A percentile compares a stretch with the other conserved stretches of the same genome.
phyloP scores from a whole-genome alignment of 1,140 invertebrate genomes.

The Adelges cooleyi region DNA sequence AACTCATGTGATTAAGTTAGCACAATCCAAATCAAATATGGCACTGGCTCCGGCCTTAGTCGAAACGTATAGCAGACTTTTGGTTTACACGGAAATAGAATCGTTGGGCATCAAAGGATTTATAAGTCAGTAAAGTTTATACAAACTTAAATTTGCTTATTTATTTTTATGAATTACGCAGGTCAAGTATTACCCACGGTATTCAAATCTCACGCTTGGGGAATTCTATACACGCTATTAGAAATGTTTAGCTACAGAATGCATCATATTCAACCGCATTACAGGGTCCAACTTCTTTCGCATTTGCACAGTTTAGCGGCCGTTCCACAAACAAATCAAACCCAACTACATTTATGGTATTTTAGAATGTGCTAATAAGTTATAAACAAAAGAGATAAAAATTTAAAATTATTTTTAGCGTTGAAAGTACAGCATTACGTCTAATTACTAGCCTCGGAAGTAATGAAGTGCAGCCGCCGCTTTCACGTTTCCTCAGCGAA shows the following conservation, averaged over 20 bases:
- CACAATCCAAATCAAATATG: constrained; percentile 70
- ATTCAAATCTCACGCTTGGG: constrained; percentile 87
- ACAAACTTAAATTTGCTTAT: too few species aligned
- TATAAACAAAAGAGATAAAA: not conserved
- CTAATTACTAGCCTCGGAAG: constrained; percentile 62
- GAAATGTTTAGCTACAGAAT: constrained; percentile 95
- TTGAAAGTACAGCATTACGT: constrained; percentile 84
- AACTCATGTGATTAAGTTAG: constrained; percentile 74
- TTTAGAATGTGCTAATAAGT: not conserved
- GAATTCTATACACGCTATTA: constrained; percentile 81
- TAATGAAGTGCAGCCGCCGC: constrained; percentile 78
- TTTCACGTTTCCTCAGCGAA: constrained; percentile 76
- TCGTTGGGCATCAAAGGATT: constrained; percentile 93
- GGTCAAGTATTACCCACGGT: constrained; percentile 77
- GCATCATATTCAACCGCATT: constrained; percentile 92
- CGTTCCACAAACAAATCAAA: constrained; percentile 86
- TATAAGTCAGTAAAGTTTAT: constrained; percentile 70
- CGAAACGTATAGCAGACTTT: constrained; percentile 83
- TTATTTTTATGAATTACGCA: constrained; percentile 38
- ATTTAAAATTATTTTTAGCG: constrained; percentile 42
- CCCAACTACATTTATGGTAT: constrained; percentile 82
- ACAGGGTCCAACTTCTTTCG: constrained; percentile 78
- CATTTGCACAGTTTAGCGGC: constrained; percentile 78
- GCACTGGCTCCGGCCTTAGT: constrained; percentile 78
- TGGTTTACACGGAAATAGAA: constrained; percentile 95